A percentile compares a stretch with the other conserved stretches of the same genome.
These are phyloP conservation scores for Haplotaxodon microlepis DNA, from an alignment of 2,113 vertebrate genomes.

Conservation along the genomic window DNA sequence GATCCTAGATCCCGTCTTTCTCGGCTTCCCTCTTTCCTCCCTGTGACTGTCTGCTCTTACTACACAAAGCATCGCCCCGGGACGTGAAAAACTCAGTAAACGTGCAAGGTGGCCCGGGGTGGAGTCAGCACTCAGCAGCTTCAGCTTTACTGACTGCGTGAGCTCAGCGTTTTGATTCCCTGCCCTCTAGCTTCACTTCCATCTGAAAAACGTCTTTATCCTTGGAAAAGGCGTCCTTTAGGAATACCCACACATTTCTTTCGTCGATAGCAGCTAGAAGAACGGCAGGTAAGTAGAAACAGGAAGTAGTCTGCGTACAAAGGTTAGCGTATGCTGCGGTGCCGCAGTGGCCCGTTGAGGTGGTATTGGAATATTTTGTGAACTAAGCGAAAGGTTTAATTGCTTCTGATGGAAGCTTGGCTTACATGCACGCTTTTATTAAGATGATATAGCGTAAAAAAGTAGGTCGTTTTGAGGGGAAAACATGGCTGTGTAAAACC, in stretches of 20 bases:
- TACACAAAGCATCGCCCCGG: not conserved
- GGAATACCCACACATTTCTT: not conserved
- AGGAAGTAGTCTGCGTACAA: not conserved
- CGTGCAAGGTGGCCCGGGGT: constrained; percentile 18
- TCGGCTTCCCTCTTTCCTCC: not conserved
- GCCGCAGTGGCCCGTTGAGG: not conserved
- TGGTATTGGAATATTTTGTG: not conserved
- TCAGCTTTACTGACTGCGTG: not conserved
- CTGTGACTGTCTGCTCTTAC: not conserved
- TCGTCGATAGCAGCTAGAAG: not conserved
- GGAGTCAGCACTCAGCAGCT: constrained; percentile 30
- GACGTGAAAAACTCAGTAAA: not conserved
- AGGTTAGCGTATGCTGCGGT: not conserved
- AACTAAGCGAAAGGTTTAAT: not conserved
- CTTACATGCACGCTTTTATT: no score
- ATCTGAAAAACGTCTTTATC: no score
- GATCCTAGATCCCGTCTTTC: not conserved
- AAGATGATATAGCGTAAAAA: not conserved
- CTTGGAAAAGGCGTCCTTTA: not conserved
- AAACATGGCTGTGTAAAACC: not conserved
- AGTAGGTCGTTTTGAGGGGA: rapidly evolving
- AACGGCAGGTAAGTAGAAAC: constrained; percentile 30
- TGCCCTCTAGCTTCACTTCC: not conserved
- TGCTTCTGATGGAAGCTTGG: rapidly evolving
- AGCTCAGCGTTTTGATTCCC: not conserved